Conservation (phyloP, 2,888 invertebrate species). For the Liposcelis brunnea region DNA sequence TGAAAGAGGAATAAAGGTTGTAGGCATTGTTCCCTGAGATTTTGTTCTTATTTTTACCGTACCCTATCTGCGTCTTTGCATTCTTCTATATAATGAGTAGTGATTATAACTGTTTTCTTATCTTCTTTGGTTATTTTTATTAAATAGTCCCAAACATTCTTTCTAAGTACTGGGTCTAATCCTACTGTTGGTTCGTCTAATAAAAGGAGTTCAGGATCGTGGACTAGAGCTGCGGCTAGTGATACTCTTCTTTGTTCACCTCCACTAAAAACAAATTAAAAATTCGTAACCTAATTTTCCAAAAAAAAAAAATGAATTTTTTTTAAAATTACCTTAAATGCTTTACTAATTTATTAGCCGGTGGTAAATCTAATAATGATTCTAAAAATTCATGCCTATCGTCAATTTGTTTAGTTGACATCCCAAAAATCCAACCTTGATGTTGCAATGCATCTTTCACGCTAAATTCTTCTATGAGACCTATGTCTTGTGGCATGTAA, state of each 20-base stretch:
- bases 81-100: slow-evolving; percentile 36
- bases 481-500: slow-evolving; percentile 15
- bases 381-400: slow-evolving; percentile 49
- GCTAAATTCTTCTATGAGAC: neutral
- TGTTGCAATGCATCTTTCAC: slow-evolving; percentile 3
- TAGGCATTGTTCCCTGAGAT: too few relatives aligned
- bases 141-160: slow-evolving; percentile 31
- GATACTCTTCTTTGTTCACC: slow-evolving; percentile 32
- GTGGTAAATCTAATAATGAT: slow-evolving; percentile 58
- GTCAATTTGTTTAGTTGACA: slow-evolving; percentile 25
- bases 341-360: slow-evolving; percentile 43
- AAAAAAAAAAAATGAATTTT: too few relatives aligned
- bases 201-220: slow-evolving; percentile 30
- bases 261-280: slow-evolving; percentile 28
- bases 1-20: neutral
- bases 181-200: slow-evolving; percentile 34
- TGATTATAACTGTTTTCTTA: slow-evolving; percentile 30
- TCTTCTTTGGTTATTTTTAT: slow-evolving; percentile 24
- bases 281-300: too few relatives aligned
- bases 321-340: slow-evolving; percentile 27
- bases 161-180: slow-evolving; percentile 28
- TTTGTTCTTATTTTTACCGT: too few relatives aligned
- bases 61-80: slow-evolving; percentile 24
- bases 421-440: slow-evolving; percentile 27
- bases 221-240: slow-evolving; percentile 30